Conservation (phyloP, 2,888 invertebrate species). For the Litoditis marina region DNA sequence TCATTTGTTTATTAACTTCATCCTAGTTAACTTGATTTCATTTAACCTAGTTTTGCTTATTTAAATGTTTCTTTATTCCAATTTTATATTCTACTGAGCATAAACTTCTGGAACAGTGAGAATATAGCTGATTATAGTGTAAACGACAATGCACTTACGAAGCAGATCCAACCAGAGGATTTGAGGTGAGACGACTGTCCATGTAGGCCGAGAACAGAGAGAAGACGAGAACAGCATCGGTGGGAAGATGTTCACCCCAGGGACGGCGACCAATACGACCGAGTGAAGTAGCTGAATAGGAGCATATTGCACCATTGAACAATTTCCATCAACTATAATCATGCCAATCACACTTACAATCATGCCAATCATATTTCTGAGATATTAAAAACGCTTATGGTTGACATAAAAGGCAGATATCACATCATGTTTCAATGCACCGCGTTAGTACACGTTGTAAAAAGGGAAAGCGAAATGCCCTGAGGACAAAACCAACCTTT, state of each 20-base stretch:
- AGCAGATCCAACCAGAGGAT: slow-evolving; percentile 33
- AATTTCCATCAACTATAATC: too few species aligned
- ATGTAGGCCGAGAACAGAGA: slow-evolving; percentile 38
- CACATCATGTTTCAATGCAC: too few species aligned
- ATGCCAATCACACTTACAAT: too few species aligned
- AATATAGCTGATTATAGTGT: not conserved
- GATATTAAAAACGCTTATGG: too few species aligned
- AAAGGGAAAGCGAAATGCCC: too few species aligned
- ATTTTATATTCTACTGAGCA: not conserved
- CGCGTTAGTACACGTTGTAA: too few species aligned
- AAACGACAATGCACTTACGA: slow-evolving; percentile 17
- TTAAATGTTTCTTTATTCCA: not conserved
- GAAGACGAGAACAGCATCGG: slow-evolving; percentile 39
- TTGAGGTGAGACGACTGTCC: slow-evolving; percentile 39
- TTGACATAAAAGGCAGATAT: too few species aligned
- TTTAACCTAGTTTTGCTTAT: too few species aligned
- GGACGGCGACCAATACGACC: slow-evolving; percentile 23
- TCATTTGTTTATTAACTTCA: too few species aligned
- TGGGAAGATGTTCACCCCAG: slow-evolving; percentile 40
- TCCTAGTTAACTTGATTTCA: too few species aligned
- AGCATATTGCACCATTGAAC: too few species aligned
- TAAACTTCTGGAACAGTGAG: not conserved
- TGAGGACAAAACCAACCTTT: not conserved
- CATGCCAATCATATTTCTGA: not conserved
- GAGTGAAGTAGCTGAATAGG: not conserved